Percentiles rank a stretch among this genome's conserved stretches.
phyloP scores from a whole-genome alignment of 2,113 vertebrate genomes.

The Thalassoma bifasciatum region DNA sequence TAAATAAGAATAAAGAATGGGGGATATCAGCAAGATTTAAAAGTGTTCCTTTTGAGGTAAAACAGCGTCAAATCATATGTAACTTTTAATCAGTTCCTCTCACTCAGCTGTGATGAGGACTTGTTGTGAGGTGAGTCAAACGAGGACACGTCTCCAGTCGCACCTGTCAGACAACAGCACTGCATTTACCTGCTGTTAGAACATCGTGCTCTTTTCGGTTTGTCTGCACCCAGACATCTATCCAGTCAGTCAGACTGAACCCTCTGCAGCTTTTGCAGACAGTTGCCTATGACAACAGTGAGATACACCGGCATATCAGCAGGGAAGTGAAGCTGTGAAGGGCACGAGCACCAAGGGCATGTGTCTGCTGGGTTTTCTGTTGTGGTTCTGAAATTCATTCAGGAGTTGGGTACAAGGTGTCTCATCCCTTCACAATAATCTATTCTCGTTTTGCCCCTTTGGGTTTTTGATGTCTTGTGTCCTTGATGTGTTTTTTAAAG shows the following conservation, averaged over 20 bases:
- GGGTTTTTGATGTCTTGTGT: neutral
- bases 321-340: constrained; percentile 63
- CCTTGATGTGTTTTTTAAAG: neutral
- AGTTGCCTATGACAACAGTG: constrained; percentile 64
- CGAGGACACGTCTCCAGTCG: neutral
- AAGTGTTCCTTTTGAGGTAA: no score
- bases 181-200: neutral
- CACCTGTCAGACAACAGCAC: neutral
- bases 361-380: constrained; percentile 42
- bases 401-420: constrained; percentile 29
- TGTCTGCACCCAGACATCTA: constrained; percentile 4
- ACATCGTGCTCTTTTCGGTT: constrained; percentile 28
- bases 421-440: neutral
- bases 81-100: no score
- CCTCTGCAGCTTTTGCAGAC: constrained; percentile 46
- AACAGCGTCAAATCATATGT: no score
- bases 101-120: neutral
- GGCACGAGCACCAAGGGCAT: constrained; percentile 58
- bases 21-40: no score
- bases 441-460: neutral
- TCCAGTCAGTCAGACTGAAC: constrained; percentile 23
- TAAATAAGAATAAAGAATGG: no score
- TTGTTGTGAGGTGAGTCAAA: neutral
- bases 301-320: constrained; percentile 54
- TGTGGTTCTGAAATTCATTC: constrained; percentile 31